Base-by-base conservation (phyloP, 2,888 invertebrate species). In the Hypomecis atomaria region DNA sequence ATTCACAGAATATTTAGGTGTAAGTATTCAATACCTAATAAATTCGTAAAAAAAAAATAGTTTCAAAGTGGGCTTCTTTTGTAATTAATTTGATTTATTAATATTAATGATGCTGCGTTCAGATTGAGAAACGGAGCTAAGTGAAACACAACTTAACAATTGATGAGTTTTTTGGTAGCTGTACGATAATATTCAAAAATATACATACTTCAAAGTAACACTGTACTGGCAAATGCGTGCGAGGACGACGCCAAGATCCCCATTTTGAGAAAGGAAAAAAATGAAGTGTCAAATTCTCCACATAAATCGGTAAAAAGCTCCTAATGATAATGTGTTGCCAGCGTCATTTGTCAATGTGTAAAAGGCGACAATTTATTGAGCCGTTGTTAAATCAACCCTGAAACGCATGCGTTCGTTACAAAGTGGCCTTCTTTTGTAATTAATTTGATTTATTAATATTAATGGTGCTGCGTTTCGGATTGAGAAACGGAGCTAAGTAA, bases 311-410 rank as follows among this genome's bases (percentile, higher is more conserved):
- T 37, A 36, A 13, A 8, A 49, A 11, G 37, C 34, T 4, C 7
- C 8, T 37, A 23, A 40, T 9, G 38, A 40, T 10, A 13, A 23
- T 36, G 54, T 61, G 49, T 55, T 55, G 55, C 49, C 55, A 55
- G 23, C 5, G n/a, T 38, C 55, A 44, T 61, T 61, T 57, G 42
- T 62, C 62, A 57, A 40, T 33, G 62, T 57, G 57, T 49, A 47
- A 57, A 52, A 4, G 45, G 62, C 13, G 56, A 57, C 52, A 57
- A 57, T 62, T 52, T 40, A 52, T 57, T 34, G 23, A 40, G 45
- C 52, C 10, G 34, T 38, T 52, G 38, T 52, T 52, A 57, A 57
- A 62, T 57, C 8, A 42, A 57, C 62, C 62, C 34, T 62, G 57
- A 57, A 61, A 33, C 13, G 33, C 11, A 23, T 10, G 13, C 52